These are phyloP conservation scores for Acronicta aceris DNA, from an alignment of 2,888 invertebrate species.

Conservation along the genomic window DNA sequence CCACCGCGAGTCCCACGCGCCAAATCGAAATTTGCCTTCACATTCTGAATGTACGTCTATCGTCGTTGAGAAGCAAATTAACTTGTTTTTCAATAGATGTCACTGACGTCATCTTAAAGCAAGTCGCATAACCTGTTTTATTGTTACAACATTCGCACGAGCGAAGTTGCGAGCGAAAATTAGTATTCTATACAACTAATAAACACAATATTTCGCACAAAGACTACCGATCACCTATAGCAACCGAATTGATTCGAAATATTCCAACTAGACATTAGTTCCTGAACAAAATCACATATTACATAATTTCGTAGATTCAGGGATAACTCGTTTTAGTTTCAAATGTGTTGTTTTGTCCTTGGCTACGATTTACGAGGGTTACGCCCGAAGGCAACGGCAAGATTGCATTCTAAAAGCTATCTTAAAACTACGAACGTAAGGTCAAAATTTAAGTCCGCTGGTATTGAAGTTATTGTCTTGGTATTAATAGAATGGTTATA, in stretches of 20 bases:
- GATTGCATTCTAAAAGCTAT: conserved; percentile 22
- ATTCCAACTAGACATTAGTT: conserved; percentile 37
- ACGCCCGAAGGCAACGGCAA: conserved; percentile 23
- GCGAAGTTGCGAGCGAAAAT: too few relatives aligned
- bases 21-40: too few relatives aligned
- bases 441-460: conserved; percentile 25
- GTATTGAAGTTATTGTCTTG: conserved; percentile 26
- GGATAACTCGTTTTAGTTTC: conserved; percentile 60
- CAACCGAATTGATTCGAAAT: conserved; percentile 21
- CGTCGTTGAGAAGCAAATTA: too few relatives aligned
- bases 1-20: too few relatives aligned
- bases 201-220: background rate
- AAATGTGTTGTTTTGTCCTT: conserved; percentile 69
- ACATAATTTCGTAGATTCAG: conserved; percentile 65
- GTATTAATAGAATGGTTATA: conserved; percentile 27
- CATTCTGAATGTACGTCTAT: too few relatives aligned
- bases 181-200: too few relatives aligned
- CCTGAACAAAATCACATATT: conserved; percentile 55
- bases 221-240: background rate
- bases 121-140: too few relatives aligned
- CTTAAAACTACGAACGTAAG: conserved; percentile 3
- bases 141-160: too few relatives aligned
- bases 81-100: too few relatives aligned
- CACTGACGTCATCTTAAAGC: too few relatives aligned
- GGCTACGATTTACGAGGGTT: conserved; percentile 67